These are phyloP conservation scores for Centropus bengalensis DNA, from an alignment of 2,113 vertebrate species.

Conservation along the genomic window DNA sequence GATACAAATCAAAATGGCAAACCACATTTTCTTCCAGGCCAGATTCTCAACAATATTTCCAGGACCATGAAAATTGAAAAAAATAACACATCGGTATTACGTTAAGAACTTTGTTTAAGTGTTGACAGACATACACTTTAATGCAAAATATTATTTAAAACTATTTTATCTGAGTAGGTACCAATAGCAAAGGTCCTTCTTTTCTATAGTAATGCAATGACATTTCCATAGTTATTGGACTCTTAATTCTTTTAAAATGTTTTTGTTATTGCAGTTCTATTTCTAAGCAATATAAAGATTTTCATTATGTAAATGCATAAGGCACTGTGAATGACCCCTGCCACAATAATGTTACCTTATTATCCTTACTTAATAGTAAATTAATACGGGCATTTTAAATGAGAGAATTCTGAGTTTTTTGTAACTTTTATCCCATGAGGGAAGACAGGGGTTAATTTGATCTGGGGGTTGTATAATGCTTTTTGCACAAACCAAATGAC, in stretches of 20 bases:
- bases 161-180: neutral
- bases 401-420: neutral
- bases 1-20: conserved; percentile 50
- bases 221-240: neutral
- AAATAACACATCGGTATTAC: neutral
- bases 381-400: neutral
- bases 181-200: neutral
- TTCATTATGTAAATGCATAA: neutral
- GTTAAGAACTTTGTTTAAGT: neutral
- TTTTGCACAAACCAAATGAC: neutral
- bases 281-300: neutral
- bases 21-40: conserved; percentile 13
- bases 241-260: neutral
- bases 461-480: neutral
- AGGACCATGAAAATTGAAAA: neutral
- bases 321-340: neutral
- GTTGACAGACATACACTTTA: neutral
- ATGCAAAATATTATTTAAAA: neutral
- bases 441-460: neutral
- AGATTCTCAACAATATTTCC: neutral
- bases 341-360: neutral
- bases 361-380: neutral
- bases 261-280: neutral
- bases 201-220: neutral
- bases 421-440: neutral